phyloP scores from a whole-genome alignment of 2,888 invertebrate species.

The Idaea dimidiata region DNA sequence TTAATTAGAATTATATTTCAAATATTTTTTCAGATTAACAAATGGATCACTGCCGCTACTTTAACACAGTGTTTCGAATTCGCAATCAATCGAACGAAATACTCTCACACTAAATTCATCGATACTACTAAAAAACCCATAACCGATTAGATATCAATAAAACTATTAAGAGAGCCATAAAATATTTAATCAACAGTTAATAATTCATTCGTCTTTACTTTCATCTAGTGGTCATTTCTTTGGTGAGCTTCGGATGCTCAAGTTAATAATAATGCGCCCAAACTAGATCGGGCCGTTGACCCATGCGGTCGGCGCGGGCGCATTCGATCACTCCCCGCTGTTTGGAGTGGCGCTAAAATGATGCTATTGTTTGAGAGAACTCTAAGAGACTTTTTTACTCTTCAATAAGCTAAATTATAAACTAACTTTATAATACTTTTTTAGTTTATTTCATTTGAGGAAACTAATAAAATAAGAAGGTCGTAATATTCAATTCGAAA shows the following conservation, averaged over 20 bases:
- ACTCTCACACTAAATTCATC: background rate
- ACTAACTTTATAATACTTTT: background rate
- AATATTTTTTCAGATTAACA: background rate
- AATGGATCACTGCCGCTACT: background rate
- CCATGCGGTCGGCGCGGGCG: conserved; percentile 64
- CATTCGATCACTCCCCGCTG: conserved; percentile 53
- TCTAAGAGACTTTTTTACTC: background rate
- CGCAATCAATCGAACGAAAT: background rate
- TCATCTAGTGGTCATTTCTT: conserved; percentile 11
- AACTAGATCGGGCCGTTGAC: conserved; percentile 79
- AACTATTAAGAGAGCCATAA: conserved; percentile 17
- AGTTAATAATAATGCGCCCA: conserved; percentile 79
- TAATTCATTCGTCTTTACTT: conserved; percentile 22
- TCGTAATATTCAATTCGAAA: too few species aligned
- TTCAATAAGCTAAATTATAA: background rate
- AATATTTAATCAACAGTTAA: conserved; percentile 20
- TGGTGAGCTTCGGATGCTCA: conserved; percentile 41
- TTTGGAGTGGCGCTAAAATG: conserved; percentile 63
- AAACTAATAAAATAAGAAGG: too few species aligned
- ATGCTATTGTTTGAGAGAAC: conserved; percentile 26
- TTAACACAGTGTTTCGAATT: background rate
- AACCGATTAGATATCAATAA: conserved; percentile 16
- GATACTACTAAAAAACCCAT: conserved; percentile 14
- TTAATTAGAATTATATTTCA: too few species aligned
- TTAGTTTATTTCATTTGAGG: too few species aligned